Conservation (phyloP, 2,113 vertebrate species). For the Triplophysa tibetana region DNA sequence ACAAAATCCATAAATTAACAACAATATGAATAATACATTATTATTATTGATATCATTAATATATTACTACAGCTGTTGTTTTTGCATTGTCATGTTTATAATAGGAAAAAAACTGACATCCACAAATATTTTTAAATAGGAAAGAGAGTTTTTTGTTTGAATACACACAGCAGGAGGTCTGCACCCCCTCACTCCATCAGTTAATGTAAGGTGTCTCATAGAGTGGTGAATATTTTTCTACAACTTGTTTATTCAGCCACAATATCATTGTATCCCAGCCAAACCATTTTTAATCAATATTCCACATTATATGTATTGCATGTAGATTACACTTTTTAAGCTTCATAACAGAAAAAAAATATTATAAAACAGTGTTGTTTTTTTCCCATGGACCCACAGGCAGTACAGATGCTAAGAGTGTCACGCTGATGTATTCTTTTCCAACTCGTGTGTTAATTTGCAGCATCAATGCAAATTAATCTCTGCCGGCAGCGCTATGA, state of each 20-base stretch:
- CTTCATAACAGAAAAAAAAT: background rate
- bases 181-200: background rate
- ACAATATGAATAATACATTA: too few relatives aligned
- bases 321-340: background rate
- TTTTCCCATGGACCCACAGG: conserved; percentile 9
- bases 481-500: background rate
- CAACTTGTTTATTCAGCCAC: background rate
- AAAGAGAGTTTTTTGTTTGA: background rate
- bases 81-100: too few relatives aligned
- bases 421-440: conserved; percentile 4
- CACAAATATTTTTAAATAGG: too few relatives aligned
- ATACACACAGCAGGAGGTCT: conserved; percentile 22
- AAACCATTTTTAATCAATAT: background rate
- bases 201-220: conserved; percentile 9
- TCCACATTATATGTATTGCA: background rate
- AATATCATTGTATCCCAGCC: background rate
- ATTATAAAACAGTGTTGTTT: background rate
- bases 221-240: conserved; percentile 9
- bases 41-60: too few relatives aligned
- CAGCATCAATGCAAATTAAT: conserved; percentile 28
- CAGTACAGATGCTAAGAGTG: background rate
- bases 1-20: too few relatives aligned
- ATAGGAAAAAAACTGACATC: too few relatives aligned
- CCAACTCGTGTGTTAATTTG: conserved; percentile 27
- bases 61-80: too few relatives aligned